Conservation (phyloP, 2,797 vertebrate species). For the Chaenodraco wilsoni region DNA sequence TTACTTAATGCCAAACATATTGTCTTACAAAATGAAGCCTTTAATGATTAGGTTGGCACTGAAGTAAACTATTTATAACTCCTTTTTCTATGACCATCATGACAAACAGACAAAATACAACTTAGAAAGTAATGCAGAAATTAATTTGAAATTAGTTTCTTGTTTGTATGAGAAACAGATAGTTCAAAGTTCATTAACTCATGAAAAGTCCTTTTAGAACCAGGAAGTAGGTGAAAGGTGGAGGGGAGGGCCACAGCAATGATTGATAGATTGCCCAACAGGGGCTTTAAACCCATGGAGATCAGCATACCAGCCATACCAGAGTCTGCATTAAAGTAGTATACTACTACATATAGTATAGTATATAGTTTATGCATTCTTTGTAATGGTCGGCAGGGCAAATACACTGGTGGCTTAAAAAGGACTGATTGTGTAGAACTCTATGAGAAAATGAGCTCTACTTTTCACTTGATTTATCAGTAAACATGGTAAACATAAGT, state of each 20-base stretch:
- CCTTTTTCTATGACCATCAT: not conserved
- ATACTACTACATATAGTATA: too few species aligned
- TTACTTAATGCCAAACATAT: not conserved
- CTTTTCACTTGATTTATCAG: too few species aligned
- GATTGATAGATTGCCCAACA: conserved; percentile 66
- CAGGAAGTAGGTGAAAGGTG: conserved; percentile 75
- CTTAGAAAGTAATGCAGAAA: not conserved
- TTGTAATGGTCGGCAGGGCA: too few species aligned
- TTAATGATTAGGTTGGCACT: not conserved
- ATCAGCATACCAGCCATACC: not conserved
- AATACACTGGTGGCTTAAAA: too few species aligned
- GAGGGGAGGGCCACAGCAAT: conserved; percentile 52
- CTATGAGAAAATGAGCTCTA: too few species aligned
- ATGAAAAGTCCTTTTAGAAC: conserved; percentile 42
- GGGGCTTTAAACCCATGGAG: conserved; percentile 44
- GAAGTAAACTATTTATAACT: not conserved
- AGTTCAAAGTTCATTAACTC: conserved; percentile 28
- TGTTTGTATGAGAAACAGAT: conserved; percentile 2
- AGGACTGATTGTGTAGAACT: too few species aligned
- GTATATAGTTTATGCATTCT: too few species aligned
- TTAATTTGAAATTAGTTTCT: conserved; percentile 11
- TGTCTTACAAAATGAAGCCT: not conserved
- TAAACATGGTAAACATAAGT: too few species aligned
- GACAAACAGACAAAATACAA: not conserved
- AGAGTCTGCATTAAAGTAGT: too few species aligned